Conservation (phyloP, 2,797 vertebrate species). For the Myotis vivesi region DNA sequence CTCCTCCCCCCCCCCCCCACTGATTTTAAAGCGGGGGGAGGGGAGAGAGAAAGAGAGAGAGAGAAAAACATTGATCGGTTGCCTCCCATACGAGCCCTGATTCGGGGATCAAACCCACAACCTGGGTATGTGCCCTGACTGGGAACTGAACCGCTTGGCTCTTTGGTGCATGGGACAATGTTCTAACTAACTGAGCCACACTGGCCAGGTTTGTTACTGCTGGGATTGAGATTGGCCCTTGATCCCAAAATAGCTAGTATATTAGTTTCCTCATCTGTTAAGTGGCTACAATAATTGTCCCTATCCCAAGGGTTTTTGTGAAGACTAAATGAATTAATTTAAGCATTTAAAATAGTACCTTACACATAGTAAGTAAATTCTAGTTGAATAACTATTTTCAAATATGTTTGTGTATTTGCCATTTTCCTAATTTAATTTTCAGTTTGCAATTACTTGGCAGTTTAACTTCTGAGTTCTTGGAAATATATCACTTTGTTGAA, state of each 20-base stretch:
- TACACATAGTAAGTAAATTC: neutral
- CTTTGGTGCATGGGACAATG: neutral
- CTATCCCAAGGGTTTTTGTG: neutral
- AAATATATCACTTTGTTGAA: neutral
- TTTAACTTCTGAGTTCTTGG: slow-evolving; percentile 2
- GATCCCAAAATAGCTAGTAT: neutral
- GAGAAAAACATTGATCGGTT: neutral
- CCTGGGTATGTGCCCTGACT: neutral
- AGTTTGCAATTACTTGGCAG: neutral
- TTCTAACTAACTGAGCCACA: neutral
- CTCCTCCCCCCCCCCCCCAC: neutral
- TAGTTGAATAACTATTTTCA: slow-evolving; percentile 19
- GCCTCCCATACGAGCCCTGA: neutral
- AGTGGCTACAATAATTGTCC: neutral
- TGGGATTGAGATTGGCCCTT: neutral
- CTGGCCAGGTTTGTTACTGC: neutral
- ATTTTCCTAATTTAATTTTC: slow-evolving; percentile 6
- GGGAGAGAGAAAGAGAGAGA: neutral
- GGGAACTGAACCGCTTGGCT: no score
- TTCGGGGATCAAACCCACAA: neutral
- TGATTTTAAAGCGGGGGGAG: neutral
- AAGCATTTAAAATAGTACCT: neutral
- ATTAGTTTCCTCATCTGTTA: slow-evolving; percentile 27
- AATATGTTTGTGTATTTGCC: neutral
- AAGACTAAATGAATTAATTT: slow-evolving; percentile 24